Conservation (phyloP, 37 sponge, comb jelly and placozoan genomes). For the Tethya wilhelma region DNA sequence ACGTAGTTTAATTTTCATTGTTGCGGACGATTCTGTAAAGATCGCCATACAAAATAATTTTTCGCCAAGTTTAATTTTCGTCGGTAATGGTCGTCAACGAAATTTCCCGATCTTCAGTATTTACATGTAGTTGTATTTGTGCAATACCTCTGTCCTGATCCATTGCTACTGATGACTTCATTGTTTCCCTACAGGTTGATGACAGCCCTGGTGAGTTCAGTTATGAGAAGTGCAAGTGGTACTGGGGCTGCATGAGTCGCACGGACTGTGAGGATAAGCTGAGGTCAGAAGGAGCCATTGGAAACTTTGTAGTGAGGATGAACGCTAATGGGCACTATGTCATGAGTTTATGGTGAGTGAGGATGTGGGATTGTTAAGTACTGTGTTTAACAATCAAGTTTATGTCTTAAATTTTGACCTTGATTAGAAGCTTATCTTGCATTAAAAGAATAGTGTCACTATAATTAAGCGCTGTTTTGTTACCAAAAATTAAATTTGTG, state of each 20-base stretch:
- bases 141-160: no score
- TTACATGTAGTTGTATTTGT: no score
- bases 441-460: neutral
- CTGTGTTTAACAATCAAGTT: neutral
- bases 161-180: no score
- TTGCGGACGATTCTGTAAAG: no score
- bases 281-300: constrained; percentile 41
- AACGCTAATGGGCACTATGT: constrained; percentile 50
- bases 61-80: no score
- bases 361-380: neutral
- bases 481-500: no score
- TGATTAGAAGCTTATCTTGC: neutral
- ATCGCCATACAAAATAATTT: no score
- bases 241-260: constrained; percentile 50
- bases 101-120: no score
- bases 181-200: neutral
- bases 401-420: neutral
- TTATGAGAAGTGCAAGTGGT: constrained; percentile 61
- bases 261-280: constrained; percentile 46
- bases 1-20: no score
- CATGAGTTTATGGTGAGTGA: constrained; percentile 71
- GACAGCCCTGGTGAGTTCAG: neutral
- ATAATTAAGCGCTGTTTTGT: neutral
- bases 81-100: no score
- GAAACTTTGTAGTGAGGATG: constrained; percentile 63